These are phyloP conservation scores for Myotis vivesi DNA, from an alignment of 2,797 vertebrate species.

Conservation along the genomic window DNA sequence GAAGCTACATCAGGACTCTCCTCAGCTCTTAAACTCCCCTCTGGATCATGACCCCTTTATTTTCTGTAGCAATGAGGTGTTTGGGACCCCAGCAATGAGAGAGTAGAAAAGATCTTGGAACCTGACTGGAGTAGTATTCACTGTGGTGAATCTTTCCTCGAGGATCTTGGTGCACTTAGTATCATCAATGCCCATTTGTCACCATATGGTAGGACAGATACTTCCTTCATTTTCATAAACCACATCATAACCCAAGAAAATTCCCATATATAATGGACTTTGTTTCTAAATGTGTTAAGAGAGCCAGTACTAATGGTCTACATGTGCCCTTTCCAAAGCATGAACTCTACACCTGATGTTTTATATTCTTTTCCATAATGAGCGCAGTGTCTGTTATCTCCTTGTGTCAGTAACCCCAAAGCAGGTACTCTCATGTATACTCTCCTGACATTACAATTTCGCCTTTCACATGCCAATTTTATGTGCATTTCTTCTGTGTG, in stretches of 20 bases:
- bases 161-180: not conserved
- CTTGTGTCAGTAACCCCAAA: not conserved
- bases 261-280: not conserved
- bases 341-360: not conserved
- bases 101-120: not conserved
- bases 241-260: not conserved
- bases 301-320: not conserved
- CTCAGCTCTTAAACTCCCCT: not conserved
- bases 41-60: not conserved
- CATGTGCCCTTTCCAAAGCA: not conserved
- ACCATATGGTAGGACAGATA: not conserved
- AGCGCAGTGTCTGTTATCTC: not conserved
- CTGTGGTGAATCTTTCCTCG: not conserved
- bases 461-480: not conserved
- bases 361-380: not conserved
- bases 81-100: not conserved
- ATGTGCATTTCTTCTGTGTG: not conserved
- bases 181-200: not conserved
- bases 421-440: not conserved
- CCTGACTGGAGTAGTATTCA: not conserved
- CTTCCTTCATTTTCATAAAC: not conserved
- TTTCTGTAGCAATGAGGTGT: not conserved
- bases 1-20: not conserved
- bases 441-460: not conserved
- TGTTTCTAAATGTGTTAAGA: not conserved